Conservation (phyloP, 2,113 vertebrate species). For the Tichodroma muraria region DNA sequence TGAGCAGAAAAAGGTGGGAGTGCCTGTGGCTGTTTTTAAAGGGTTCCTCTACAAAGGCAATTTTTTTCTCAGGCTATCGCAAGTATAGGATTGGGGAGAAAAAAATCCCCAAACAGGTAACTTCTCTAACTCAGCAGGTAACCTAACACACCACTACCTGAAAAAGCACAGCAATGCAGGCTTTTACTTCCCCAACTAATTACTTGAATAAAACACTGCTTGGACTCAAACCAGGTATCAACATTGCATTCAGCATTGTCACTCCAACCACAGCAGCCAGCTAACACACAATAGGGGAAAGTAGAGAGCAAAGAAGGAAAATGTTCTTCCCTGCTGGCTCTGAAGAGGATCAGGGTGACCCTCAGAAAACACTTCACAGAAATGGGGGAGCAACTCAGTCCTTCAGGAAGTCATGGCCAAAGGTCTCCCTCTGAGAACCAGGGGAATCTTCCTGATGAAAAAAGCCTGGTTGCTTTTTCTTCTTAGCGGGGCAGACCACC, state of each 20-base stretch:
- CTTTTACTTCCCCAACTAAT: conserved; percentile 33
- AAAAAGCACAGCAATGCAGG: background rate
- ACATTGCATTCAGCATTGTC: conserved; percentile 4
- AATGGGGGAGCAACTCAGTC: background rate
- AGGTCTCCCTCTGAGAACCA: background rate
- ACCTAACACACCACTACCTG: conserved; percentile 14
- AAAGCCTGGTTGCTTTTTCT: background rate
- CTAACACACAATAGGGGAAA: background rate
- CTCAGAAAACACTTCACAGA: background rate
- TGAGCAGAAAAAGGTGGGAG: conserved; percentile 23
- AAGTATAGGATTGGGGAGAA: background rate
- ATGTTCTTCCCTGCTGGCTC: background rate
- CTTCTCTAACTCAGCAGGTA: conserved; percentile 11
- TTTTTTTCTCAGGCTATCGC: conserved; percentile 46
- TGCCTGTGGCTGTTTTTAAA: background rate
- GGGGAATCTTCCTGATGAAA: background rate
- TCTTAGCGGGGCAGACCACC: background rate
- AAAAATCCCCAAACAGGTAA: background rate
- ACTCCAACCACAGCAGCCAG: background rate
- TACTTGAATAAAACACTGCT: conserved; percentile 9
- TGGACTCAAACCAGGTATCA: conserved; percentile 31
- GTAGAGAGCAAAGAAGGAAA: background rate
- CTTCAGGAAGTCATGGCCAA: background rate
- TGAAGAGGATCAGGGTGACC: background rate
- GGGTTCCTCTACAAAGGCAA: conserved; percentile 3